Evolutionary conservation across 2,113 vertebrate species (phyloP), one percentile per base, ranked within the genome.

Genomic region (Nothocercus nigrocapillus): DNA sequence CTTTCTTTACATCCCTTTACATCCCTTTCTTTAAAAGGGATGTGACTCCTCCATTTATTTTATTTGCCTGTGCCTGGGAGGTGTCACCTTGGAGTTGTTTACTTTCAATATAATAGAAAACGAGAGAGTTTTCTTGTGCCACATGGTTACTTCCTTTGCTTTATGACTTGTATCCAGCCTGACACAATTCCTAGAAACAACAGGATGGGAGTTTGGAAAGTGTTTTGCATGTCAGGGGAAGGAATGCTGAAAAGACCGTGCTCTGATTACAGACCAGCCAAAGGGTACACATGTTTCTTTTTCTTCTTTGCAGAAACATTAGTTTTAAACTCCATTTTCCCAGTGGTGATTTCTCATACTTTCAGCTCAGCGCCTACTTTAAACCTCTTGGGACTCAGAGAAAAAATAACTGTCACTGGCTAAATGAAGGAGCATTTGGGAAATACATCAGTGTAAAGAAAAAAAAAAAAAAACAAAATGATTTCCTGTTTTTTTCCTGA

Each of bases 261-360:
- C 49, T 88, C 59, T 3, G 47, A 51, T 78, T 80, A 80, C 45
- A 93, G 72, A 80, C 32, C 76, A 91, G 82, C 79, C 76, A 77
- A 66, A 88, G 59, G 76, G 54, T 2, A 1, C 40, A n/a, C 9
- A 63, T 3, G 24, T 58, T 64, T 74, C 51, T 83, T 76, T 92
- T 88, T 54, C 59, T 69, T 90, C 47, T 79, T 75, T 84, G 69
- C 25, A 92, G 88, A 90, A 93, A 59, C 47, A 42, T 64, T 49
- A 21, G n/a, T 66, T 83, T 75, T 67, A 94, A 95, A 90, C 45
- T 85, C 15, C 24, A 77, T 32, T 63, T 95, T 95, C 86, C 82
- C 54, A 63, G 49, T 40, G 53, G 63, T 44, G 79, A 82, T 70
- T 93, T 94, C 61, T 70, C 84, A 70, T 51, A 63, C 27, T 80